Evolutionary conservation across 2,888 invertebrate species (phyloP).

Genomic region (Trachelus troglodyta): DNA sequence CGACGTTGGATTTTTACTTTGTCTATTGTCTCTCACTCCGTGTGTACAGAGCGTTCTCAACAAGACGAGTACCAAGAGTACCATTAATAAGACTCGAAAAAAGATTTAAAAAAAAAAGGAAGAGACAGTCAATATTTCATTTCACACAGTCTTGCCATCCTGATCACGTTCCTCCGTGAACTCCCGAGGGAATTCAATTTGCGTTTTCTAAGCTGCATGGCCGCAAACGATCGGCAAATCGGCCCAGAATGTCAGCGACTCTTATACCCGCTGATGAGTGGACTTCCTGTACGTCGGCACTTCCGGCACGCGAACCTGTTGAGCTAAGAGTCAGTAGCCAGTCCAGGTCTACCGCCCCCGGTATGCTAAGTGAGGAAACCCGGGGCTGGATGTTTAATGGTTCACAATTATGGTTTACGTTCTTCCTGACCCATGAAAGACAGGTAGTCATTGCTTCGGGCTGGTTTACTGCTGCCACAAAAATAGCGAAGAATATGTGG

Average conservation of each 20-base stretch:
- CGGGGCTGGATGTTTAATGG: background rate
- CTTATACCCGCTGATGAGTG: conserved; percentile 40
- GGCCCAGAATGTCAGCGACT: background rate
- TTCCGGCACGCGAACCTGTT: conserved; percentile 65
- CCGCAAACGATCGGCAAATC: conserved; percentile 1
- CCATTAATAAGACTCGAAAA: background rate
- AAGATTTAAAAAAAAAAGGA: background rate
- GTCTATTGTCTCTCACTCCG: background rate
- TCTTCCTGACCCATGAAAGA: background rate
- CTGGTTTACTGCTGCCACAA: background rate
- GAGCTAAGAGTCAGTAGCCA: conserved; percentile 25
- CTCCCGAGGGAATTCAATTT: background rate
- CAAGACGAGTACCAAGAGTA: background rate
- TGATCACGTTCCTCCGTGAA: background rate
- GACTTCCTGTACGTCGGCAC: conserved; percentile 54
- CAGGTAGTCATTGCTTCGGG: background rate
- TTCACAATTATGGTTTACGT: background rate
- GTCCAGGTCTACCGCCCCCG: background rate
- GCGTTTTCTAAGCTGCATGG: conserved; percentile 13
- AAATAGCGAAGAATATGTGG: background rate
- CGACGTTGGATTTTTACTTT: conserved; percentile 26
- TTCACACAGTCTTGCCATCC: background rate
- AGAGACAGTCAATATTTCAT: background rate
- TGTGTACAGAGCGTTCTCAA: background rate
- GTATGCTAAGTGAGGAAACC: conserved; percentile 3